A percentile compares a stretch with the other conserved stretches of the same genome.
Conservation (phyloP, 2,797 vertebrate genomes). For the Lerista edwardsae region DNA sequence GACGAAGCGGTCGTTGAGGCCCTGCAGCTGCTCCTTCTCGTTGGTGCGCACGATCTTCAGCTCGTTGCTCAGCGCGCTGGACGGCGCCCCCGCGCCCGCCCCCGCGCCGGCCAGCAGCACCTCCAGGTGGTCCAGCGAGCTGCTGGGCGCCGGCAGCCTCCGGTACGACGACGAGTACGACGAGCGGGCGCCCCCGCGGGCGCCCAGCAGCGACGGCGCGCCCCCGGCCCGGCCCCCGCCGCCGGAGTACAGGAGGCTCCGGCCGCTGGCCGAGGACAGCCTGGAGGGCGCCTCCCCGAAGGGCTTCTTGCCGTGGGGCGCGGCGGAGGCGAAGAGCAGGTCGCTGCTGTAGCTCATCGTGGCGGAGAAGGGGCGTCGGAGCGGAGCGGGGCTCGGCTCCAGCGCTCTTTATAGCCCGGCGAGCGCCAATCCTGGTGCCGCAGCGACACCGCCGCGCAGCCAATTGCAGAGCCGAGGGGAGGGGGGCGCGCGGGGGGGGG, state of each 20-base stretch:
- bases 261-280: constrained; percentile 36
- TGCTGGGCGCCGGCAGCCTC: background rate
- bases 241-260: background rate
- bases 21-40: constrained; percentile 90
- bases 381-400: background rate
- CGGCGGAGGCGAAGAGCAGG: constrained; percentile 64
- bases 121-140: constrained; percentile 16
- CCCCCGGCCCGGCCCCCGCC: background rate
- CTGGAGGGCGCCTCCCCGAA: constrained; percentile 80
- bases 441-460: background rate
- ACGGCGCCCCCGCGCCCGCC: constrained; percentile 54
- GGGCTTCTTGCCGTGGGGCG: constrained; percentile 79
- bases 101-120: background rate
- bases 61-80: constrained; percentile 85
- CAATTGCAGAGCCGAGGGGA: background rate
- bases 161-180: background rate
- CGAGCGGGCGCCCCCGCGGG: background rate
- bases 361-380: no score
- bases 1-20: constrained; percentile 80
- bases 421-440: background rate
- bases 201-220: background rate
- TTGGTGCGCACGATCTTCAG: constrained; percentile 91
- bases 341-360: constrained; percentile 81
- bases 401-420: background rate
- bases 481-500: background rate